Base-by-base conservation (phyloP, 2,797 vertebrate genomes). In the Martes flavigula region DNA sequence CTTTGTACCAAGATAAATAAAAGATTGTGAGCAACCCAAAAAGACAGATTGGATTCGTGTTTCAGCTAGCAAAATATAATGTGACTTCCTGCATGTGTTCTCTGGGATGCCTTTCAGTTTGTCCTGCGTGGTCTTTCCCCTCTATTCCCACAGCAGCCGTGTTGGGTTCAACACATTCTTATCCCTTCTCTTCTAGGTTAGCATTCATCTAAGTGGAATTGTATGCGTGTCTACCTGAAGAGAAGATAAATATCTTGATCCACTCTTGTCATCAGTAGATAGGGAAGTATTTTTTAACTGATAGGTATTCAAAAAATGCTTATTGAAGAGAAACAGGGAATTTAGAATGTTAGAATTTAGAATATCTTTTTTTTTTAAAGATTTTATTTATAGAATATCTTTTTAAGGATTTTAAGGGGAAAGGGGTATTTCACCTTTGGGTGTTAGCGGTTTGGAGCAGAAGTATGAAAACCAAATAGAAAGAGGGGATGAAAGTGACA, bases 61-160 rank as follows among this genome's bases (percentile, higher is more conserved):
- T n/a, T 87, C 40, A 25, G 17, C 35, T 62, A 35, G 35, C 48
- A 40, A 87, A 58, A 73, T 40, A 51, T 72, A 27, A 68, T 18
- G 35, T 25, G 60, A 32, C 32, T 32, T 20, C 66, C 3, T 23
- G 35, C 73, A 43, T 38, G 21, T 30, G 7, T 32, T 21, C 70
- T 35, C 4, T n/a, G 79, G 38, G 43, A 46, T 25, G 18, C 21
- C 43, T 14, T 83, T 62, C n/a, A 0, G 13, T 38, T 38, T 20
- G 2, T 86, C 83, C 75, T 38, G 11, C 60, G n/a, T 2, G 3
- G 13, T 23, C 79, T 77, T 60, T 92, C 4, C 20, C 8, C 48
- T 46, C 12, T 35, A 15, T 5, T 43, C 51, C 23, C 1, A 0
- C 30, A 15, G 11, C 4, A n/a, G 43, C 32, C 7, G 1, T 7